Evolutionary conservation across 1,140 invertebrate species (phyloP), one percentile per base, ranked within the genome.

Genomic region (Drosophila neocordata): DNA sequence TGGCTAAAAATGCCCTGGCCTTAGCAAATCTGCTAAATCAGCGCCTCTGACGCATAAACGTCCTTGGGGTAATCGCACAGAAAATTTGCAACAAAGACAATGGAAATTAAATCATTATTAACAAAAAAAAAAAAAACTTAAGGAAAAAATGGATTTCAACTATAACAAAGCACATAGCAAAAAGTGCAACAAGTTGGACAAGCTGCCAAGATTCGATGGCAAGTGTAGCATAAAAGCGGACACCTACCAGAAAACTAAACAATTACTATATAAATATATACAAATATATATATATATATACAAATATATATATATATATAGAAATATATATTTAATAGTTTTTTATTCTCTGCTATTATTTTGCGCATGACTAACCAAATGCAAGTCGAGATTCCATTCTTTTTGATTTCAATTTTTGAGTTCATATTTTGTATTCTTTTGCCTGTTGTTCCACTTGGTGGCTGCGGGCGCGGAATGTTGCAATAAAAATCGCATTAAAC

Each of bases 311-410:
- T 65, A 73, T 67, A 38, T 52, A 67, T 24, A 48, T 53, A 52
- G 34, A 35, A 59, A 24, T 44, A 41, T 41, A 22, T 34, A 44
- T 37, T 15, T 41, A 13, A 41, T 41, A 41, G 38, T 22, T 18
- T 37, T 64, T 67, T 31, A 24, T 34, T 59, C 38, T 74, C 69
- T 61, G 64, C 69, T 79, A 74, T 85, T 87, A 87, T 87, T 84
- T 87, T 65, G 83, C 82, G 82, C 82, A 87, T 87, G 82, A 87
- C 82, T 87, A 87, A 87, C 78, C 82, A 87, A 87, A 88, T 87
- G 82, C 83, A 87, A 87, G 87, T 87, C 71, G 59, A 87, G 83
- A 87, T 87, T 81, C 83, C 82, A 88, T 88, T 87, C 78, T 84
- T 79, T 75, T 71, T 87, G 70, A 51, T 77, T 53, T 48, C 8